Base-by-base conservation (phyloP, 1,140 invertebrate genomes). In the Zaprionus lachaisei region DNA sequence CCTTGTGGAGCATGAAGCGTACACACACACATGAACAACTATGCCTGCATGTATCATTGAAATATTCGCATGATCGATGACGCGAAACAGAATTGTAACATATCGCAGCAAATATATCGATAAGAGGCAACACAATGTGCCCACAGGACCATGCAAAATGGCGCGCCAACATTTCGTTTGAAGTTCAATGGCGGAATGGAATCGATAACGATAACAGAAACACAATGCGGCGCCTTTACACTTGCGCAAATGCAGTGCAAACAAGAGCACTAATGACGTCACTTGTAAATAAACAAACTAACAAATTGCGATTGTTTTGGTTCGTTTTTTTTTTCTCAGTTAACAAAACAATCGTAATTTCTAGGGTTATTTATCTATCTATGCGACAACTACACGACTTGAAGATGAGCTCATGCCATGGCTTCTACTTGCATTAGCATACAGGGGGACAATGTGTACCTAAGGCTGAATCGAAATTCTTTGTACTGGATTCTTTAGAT, bases 1-100 rank as follows among this genome's bases (percentile, higher is more conserved):
- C 54, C 69, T 56, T 73, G 64, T 70, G 64, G 66, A 71, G 83
- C 83, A 77, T 87, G 60, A 83, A 80, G 57, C 73, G 14, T 55
- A 61, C 15, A 12, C 15, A 38, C 57, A 47, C n/a, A 47, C n/a
- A 17, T 47, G 20, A 0, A 6, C 4, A 41, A 41, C 4, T 22
- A 22, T 38, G 17, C 38, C 28, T 17, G 57, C 11, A 17, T 38
- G 58, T 44, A 17, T 44, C 61, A 67, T 44, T 57, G 31, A 20
- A 62, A 64, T 56, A 34, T 14, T 41, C 38, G 60, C 55, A 56
- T 77, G 65, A 64, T 79, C 79, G 61, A 74, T 85, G 81, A 65
- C 56, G 78, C 66, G 82, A 64, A 51, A 77, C 72, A 60, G 51
- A 61, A 26, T 17, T 75, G 63, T 64, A 54, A 70, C 51, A 37